phyloP scores from a whole-genome alignment of 2,888 invertebrate species.

The Nematopogon swammerdamellus region DNA sequence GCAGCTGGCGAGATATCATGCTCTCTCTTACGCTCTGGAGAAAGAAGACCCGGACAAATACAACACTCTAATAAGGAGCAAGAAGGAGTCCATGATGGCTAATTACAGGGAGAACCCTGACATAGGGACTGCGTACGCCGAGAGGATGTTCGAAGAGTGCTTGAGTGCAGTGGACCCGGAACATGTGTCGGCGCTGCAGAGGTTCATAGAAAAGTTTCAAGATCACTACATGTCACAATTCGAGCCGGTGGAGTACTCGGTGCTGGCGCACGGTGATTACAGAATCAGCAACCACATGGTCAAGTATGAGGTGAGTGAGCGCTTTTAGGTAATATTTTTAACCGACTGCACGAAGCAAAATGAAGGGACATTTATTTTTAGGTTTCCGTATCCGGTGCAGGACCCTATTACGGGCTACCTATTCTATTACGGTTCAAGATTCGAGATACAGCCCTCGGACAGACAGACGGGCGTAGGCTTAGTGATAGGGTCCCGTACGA shows the following conservation, averaged over 20 bases:
- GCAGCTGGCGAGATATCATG: constrained; percentile 9
- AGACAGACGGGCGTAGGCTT: too few relatives aligned
- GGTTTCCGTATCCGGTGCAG: too few relatives aligned
- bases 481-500: too few relatives aligned
- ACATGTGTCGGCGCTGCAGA: constrained; percentile 2
- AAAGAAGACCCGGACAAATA: constrained; percentile 4
- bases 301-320: constrained; percentile 4
- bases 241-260: constrained; percentile 1
- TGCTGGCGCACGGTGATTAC: constrained; percentile 9
- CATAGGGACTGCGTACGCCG: constrained; percentile 1
- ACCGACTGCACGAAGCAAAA: not conserved
- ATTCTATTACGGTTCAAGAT: too few relatives aligned
- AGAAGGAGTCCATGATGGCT: constrained; percentile 3
- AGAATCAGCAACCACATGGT: constrained; percentile 9
- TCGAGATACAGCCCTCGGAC: too few relatives aligned
- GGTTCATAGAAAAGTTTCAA: constrained; percentile 3
- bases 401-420: too few relatives aligned
- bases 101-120: not conserved
- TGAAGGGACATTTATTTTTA: too few relatives aligned
- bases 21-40: constrained; percentile 7
- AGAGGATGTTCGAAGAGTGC: not conserved
- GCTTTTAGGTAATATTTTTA: too few relatives aligned
- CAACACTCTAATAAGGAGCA: constrained; percentile 1
- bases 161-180: constrained; percentile 3
- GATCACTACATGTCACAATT: constrained; percentile 4